Conservation (phyloP, 2,797 vertebrate genomes). For the Podarcis lilfordi region DNA sequence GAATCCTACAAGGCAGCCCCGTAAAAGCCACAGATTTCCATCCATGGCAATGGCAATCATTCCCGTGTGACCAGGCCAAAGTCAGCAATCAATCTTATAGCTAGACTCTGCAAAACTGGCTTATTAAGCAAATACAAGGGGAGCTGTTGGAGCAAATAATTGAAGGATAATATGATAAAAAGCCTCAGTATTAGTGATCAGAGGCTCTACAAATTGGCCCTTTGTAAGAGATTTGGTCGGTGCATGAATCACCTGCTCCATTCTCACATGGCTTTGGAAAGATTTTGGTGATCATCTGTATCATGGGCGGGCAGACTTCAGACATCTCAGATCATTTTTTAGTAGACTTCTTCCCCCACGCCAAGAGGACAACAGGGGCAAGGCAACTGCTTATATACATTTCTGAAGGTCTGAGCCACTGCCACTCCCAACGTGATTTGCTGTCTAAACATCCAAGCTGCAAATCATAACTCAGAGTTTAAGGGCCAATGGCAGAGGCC, state of each 20-base stretch:
- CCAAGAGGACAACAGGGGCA: no score
- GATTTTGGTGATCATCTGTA: constrained; percentile 48
- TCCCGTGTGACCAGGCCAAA: background rate
- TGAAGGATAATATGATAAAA: constrained; percentile 50
- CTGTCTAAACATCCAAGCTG: no score
- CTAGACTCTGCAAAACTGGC: constrained; percentile 31
- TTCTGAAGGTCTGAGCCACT: no score
- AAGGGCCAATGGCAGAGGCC: no score
- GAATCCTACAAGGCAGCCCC: background rate
- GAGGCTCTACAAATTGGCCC: constrained; percentile 34
- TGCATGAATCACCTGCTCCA: constrained; percentile 21
- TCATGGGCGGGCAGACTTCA: background rate
- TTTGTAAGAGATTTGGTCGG: constrained; percentile 27
- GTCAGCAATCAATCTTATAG: constrained; percentile 28
- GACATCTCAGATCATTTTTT: no score
- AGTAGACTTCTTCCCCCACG: no score
- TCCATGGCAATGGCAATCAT: background rate
- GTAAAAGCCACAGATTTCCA: background rate
- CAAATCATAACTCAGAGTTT: no score
- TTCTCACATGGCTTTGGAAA: constrained; percentile 49
- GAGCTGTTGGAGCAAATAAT: constrained; percentile 55
- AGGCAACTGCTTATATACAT: no score
- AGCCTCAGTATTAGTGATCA: constrained; percentile 30
- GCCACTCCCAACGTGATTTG: no score
- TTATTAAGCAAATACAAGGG: constrained; percentile 51